phyloP scores from a whole-genome alignment of 2,888 invertebrate species.

The Mongoloraphidia duomilia region DNA sequence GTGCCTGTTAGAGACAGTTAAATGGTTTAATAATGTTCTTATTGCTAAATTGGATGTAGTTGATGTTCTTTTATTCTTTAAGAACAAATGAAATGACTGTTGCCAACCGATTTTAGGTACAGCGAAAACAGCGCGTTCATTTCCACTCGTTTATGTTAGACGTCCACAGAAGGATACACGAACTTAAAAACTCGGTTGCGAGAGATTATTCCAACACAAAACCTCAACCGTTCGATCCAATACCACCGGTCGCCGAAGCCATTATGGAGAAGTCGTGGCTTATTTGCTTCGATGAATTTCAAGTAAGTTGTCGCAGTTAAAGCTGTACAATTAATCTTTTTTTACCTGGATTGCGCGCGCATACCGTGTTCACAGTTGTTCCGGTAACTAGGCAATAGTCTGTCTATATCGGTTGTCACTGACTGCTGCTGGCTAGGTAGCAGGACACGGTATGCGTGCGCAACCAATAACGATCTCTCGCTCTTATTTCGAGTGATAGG shows the following conservation, averaged over 20 bases:
- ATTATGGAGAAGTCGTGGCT: conserved; percentile 81
- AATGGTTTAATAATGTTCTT: neutral
- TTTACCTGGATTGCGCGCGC: neutral
- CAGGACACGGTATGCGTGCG: too few relatives aligned
- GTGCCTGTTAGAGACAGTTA: neutral
- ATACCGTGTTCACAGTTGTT: neutral
- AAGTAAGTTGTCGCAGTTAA: conserved; percentile 38
- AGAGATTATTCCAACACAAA: conserved; percentile 36
- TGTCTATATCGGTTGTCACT: too few relatives aligned
- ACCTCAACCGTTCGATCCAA: conserved; percentile 76
- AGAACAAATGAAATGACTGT: too few relatives aligned
- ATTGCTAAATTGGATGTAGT: too few relatives aligned
- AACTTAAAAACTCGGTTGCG: conserved; percentile 53
- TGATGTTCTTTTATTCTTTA: neutral
- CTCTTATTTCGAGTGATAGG: too few relatives aligned
- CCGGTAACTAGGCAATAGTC: too few relatives aligned
- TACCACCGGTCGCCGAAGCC: conserved; percentile 79
- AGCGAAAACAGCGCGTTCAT: conserved; percentile 70
- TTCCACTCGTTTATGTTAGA: conserved; percentile 97
- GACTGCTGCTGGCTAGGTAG: too few relatives aligned
- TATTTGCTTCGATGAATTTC: conserved; percentile 96
- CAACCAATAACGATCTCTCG: too few relatives aligned
- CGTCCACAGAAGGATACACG: conserved; percentile 82
- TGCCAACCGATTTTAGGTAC: conserved; percentile 34
- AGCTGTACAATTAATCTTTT: neutral